Evolutionary conservation across 2,888 invertebrate species (phyloP).

Genomic region (Drosophila hamatofila): DNA sequence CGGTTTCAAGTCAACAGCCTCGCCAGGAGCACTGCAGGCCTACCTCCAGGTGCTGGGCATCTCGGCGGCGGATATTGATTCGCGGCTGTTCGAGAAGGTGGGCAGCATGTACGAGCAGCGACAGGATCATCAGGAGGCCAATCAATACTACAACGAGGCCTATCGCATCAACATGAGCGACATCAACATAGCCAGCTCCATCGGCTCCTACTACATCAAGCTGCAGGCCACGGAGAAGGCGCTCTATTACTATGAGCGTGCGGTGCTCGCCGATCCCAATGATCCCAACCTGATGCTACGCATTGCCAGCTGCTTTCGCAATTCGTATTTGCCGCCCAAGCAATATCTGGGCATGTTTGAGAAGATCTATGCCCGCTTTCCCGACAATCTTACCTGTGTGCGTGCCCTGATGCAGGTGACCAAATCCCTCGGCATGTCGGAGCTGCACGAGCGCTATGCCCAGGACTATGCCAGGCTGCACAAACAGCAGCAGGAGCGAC

Average conservation of each 20-base stretch:
- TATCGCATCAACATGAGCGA: slow-evolving; percentile 84
- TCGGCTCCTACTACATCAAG: slow-evolving; percentile 95
- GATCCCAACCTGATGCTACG: slow-evolving; percentile 94
- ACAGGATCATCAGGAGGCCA: slow-evolving; percentile 95
- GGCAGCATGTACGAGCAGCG: slow-evolving; percentile 95
- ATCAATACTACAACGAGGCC: slow-evolving; percentile 84
- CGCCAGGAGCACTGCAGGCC: slow-evolving; percentile 88
- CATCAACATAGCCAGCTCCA: slow-evolving; percentile 92
- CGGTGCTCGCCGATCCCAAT: slow-evolving; percentile 90
- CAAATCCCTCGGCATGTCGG: slow-evolving; percentile 92
- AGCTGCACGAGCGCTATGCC: slow-evolving; percentile 92
- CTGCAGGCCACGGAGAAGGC: slow-evolving; percentile 96
- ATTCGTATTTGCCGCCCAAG: slow-evolving; percentile 89
- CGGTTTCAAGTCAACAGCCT: slow-evolving; percentile 48
- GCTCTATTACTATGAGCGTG: slow-evolving; percentile 92
- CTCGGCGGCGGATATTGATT: slow-evolving; percentile 94
- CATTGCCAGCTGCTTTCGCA: slow-evolving; percentile 93
- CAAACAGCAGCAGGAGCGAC: slow-evolving; percentile 80
- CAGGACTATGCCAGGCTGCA: slow-evolving; percentile 92
- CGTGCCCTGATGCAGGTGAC: slow-evolving; percentile 86
- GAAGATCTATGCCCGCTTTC: slow-evolving; percentile 92
- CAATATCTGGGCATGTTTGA: slow-evolving; percentile 85
- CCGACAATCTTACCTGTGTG: slow-evolving; percentile 98
- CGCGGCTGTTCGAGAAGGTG: slow-evolving; percentile 94
- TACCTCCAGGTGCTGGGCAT: slow-evolving; percentile 92